Evolutionary conservation across 2,888 invertebrate genomes (phyloP), one percentile per base, ranked within the genome.

Genomic region (Spilosoma lubricipeda): DNA sequence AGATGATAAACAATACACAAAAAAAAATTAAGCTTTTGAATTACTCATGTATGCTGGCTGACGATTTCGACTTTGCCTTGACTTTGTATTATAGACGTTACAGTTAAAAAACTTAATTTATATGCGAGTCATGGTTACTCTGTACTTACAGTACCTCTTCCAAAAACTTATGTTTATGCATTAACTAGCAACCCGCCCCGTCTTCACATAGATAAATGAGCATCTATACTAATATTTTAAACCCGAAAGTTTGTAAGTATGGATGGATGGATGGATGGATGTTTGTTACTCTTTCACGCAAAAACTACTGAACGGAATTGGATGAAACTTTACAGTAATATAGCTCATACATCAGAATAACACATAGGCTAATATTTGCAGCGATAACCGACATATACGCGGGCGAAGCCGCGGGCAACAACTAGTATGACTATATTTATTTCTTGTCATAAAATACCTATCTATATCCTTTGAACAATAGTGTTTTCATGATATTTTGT

Each of bases 91-190:
- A 36, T 0, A 36, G 5, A 36, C 36, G 7, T 7, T 36, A 63
- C 7, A 63, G 30, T 63, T 63, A 63, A 63, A 30, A 63, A 63
- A 63, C 27, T 63, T 63, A 63, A 30, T 63, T 63, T 63, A 63
- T 15, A 63, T 63, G 63, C 63, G 18, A 63, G 18, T 30, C 63
- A 63, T 30, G 30, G 27, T 59, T 59, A 27, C 27, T 27, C 30
- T 8, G 30, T 56, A 56, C 52, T 56, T 23, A n/a, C 30, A 15
- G 30, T 30, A 18, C 30, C 15, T 30, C 63, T 63, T 63, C 63
- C 20, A 30, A 63, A 63, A 63, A 30, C 63, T 30, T 27, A 59
- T 52, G 52, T 56, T 56, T 56, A 56, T 56, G 52, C n/a, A 23
- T 56, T n/a, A 56, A 56, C 52, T 56, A 56, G n/a, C 9, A 56